Base-by-base conservation (phyloP, 2,888 invertebrate genomes). In the Bruchidius siliquastri region DNA sequence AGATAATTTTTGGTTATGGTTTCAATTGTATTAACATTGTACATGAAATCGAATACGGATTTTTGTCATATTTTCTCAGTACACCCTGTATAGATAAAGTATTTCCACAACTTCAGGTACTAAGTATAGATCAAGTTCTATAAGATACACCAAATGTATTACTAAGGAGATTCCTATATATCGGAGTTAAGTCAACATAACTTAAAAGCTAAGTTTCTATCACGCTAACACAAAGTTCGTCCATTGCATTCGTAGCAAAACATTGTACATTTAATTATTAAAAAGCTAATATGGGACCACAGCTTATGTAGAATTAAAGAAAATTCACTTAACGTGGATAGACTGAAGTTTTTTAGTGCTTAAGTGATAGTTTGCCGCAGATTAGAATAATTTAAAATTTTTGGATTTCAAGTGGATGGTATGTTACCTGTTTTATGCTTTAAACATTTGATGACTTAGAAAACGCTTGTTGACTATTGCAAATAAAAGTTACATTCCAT, bases 201-300 rank as follows among this genome's bases (percentile, higher is more conserved):
- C 49, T 1, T 49, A 49, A 49, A 49, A 49, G 13, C 49, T 49
- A 49, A 49, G 49, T 49, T 49, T 49, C 49, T 13, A 49, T 13
- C 18, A 13, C 13, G 49, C 49, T 49, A 49, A 49, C 49, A 49
- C 49, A 13, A 49, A 49, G 49, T 49, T 49, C 49, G 49, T 49
- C 49, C 49, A 13, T 49, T 49, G 18, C 18, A 13, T 49, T 49
- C 49, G 49, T 49, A 49, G 8, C 18, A 49, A 49, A 49, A 13
- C 18, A 13, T 73, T 79, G 77, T 77, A 78, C 75, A 79, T 79
- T 78, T 77, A n/a, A 76, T 76, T 76, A 68, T 68, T 21, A 21
- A 68, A 68, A 76, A 70, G 49, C 49, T 49, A 49, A 49, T 71
- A 22, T 73, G 79, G 79, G 77, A 79, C 79, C 77, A 79, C 20